A percentile compares a stretch with the other conserved stretches of the same genome.
Conservation (phyloP, 2,888 invertebrate species). For the Cryptops parisi region DNA sequence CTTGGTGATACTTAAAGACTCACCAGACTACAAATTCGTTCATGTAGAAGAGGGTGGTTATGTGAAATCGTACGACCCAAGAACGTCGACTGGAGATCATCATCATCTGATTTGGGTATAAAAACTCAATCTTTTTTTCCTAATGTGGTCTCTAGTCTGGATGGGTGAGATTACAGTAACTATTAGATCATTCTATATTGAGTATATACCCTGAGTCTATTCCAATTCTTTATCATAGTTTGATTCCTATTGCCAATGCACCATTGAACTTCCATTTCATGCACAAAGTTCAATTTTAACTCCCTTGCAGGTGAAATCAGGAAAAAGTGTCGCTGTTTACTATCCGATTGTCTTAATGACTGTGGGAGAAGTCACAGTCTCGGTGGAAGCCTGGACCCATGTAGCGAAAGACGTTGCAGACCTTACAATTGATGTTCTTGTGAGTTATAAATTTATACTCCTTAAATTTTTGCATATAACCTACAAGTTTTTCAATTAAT, state of each 20-base stretch:
- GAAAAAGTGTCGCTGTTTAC: conserved; percentile 28
- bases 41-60: conserved; percentile 37
- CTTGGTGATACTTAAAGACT: conserved; percentile 35
- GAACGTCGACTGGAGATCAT: conserved; percentile 36
- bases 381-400: conserved; percentile 37
- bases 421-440: conserved; percentile 26
- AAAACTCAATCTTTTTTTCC: too few species aligned
- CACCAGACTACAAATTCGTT: conserved; percentile 37
- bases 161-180: too few species aligned
- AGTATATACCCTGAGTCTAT: not conserved
- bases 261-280: not conserved
- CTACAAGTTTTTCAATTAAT: not conserved
- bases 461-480: not conserved
- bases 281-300: too few species aligned
- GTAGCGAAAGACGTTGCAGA: conserved; percentile 30
- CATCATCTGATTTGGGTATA: conserved; percentile 39
- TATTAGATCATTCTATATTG: too few species aligned
- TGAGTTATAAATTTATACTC: conserved; percentile 19
- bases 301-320: conserved; percentile 10
- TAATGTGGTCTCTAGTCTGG: too few species aligned
- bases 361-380: conserved; percentile 35
- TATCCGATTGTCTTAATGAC: conserved; percentile 38
- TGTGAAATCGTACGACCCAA: conserved; percentile 36
- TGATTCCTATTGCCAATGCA: not conserved
- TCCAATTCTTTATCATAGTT: not conserved